Evolutionary conservation across 2,888 invertebrate genomes (phyloP).

Genomic region (Diachrysia chrysitis): DNA sequence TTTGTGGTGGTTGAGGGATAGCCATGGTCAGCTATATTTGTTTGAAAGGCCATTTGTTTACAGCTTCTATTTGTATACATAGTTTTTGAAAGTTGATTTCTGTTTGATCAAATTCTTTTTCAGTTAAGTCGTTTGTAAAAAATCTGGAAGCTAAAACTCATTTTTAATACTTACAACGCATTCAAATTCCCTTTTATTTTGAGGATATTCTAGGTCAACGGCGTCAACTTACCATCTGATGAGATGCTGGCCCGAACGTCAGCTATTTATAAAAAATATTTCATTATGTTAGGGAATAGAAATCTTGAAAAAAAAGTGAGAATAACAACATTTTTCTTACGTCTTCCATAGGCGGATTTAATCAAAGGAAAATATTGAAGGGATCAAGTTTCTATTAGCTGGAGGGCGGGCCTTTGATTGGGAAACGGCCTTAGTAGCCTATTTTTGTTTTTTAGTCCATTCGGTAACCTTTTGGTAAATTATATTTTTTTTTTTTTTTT

Average conservation of each 20-base stretch:
- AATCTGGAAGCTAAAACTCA: background rate
- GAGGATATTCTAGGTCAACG: background rate
- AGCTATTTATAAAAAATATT: background rate
- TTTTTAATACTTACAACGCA: background rate
- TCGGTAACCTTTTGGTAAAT: constrained; percentile 16
- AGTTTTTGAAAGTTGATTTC: background rate
- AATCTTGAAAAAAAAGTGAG: constrained; percentile 33
- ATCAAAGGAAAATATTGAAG: constrained; percentile 68
- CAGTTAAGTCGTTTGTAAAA: too few relatives aligned
- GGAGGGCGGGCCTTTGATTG: constrained; percentile 58
- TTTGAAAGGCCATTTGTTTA: background rate
- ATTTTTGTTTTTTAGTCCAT: constrained; percentile 31
- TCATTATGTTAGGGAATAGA: constrained; percentile 12
- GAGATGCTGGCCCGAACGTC: background rate
- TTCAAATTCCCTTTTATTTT: background rate
- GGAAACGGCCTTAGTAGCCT: constrained; percentile 29
- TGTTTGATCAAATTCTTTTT: background rate
- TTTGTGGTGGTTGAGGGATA: constrained; percentile 38
- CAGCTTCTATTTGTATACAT: background rate
- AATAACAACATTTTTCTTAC: constrained; percentile 35
- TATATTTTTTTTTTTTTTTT: too few relatives aligned
- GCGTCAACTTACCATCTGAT: background rate
- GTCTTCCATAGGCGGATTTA: constrained; percentile 52
- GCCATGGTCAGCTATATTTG: background rate
- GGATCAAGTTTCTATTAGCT: constrained; percentile 59